These are phyloP conservation scores for Drosophila sp. DNA, from an alignment of 1,140 invertebrate genomes.

Conservation along the genomic window DNA sequence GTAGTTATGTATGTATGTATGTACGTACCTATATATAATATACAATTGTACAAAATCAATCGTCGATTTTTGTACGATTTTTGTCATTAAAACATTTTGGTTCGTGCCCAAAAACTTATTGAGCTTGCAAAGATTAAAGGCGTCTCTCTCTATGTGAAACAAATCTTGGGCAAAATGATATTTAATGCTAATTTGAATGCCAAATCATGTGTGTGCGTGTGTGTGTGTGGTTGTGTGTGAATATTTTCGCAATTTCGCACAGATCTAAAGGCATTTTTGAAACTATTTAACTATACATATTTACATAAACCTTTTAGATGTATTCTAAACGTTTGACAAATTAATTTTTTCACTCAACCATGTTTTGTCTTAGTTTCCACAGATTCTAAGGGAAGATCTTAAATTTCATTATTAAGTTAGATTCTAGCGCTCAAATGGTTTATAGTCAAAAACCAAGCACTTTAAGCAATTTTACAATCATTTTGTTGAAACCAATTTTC, in stretches of 20 bases:
- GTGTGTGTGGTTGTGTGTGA: conserved; percentile 10
- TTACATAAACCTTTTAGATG: conserved; percentile 24
- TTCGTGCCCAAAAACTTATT: conserved; percentile 40
- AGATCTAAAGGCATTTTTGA: conserved; percentile 37
- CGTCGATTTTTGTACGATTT: conserved; percentile 21
- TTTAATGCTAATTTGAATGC: conserved; percentile 46
- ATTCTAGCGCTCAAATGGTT: no score
- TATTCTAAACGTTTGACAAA: conserved; percentile 11
- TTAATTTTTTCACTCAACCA: not conserved
- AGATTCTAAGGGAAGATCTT: no score
- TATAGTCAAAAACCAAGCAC: no score
- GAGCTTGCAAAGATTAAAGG: conserved; percentile 52
- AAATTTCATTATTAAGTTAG: no score
- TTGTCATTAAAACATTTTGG: conserved; percentile 44
- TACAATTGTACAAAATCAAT: conserved; percentile 2
- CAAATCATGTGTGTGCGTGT: not conserved
- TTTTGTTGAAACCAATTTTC: no score
- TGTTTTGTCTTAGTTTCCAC: no score
- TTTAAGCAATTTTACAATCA: no score
- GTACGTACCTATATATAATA: not conserved
- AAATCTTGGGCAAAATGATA: conserved; percentile 34
- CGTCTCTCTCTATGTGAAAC: conserved; percentile 9
- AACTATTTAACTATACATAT: conserved; percentile 31
- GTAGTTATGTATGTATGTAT: not conserved
- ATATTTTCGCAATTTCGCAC: conserved; percentile 36